Evolutionary conservation across 2,888 invertebrate genomes (phyloP).

Genomic region (Halictus ligatus): DNA sequence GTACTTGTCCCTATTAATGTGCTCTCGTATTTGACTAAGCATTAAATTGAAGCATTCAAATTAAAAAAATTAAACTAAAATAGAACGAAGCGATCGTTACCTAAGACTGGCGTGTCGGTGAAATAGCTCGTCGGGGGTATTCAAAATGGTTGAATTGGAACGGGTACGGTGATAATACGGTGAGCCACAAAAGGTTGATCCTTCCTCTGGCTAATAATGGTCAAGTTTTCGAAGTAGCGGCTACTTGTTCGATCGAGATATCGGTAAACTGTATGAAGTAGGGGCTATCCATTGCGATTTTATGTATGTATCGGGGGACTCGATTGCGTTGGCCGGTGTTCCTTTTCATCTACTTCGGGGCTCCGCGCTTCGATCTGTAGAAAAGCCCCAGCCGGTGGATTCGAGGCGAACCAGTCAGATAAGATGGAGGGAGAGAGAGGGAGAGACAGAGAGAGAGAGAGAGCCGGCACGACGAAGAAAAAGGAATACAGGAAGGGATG

Average conservation of each 20-base stretch:
- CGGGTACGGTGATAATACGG: not conserved
- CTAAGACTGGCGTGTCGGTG: not conserved
- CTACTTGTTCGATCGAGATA: not conserved
- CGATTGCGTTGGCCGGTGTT: constrained; percentile 33
- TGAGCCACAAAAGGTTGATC: not conserved
- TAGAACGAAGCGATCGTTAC: too few relatives aligned
- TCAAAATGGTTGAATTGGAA: not conserved
- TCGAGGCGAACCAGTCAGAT: constrained; percentile 54
- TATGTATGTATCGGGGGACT: constrained; percentile 42
- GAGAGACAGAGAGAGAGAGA: not conserved
- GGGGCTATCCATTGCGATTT: constrained; percentile 30
- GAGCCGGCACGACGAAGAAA: constrained; percentile 27
- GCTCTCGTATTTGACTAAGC: too few relatives aligned
- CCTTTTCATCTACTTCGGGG: constrained; percentile 45
- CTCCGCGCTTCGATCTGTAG: constrained; percentile 45
- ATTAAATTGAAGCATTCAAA: too few relatives aligned
- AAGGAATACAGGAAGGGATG: constrained; percentile 48
- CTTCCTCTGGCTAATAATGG: too few relatives aligned
- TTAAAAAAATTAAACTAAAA: too few relatives aligned
- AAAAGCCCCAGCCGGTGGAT: constrained; percentile 24
- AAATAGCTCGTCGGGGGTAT: not conserved
- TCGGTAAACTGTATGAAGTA: constrained; percentile 21
- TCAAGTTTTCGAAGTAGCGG: not conserved
- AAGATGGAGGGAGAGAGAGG: constrained; percentile 30
- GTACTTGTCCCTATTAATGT: too few relatives aligned